phyloP scores from a whole-genome alignment of 2,113 vertebrate species.

The Hemicordylus capensis region DNA sequence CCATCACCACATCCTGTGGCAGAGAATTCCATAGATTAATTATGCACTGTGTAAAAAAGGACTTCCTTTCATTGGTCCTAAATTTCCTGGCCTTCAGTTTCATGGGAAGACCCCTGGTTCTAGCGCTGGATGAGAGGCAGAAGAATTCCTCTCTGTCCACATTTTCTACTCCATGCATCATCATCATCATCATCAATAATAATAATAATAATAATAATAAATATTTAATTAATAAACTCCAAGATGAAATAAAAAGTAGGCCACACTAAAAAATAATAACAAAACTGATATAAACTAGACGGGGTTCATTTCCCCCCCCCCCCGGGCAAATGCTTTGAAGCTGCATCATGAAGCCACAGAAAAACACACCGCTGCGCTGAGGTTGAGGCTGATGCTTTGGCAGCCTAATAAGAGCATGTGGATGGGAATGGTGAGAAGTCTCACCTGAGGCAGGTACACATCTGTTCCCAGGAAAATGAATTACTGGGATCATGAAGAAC shows the following conservation, averaged over 20 bases:
- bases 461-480: conserved; percentile 46
- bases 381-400: conserved; percentile 17
- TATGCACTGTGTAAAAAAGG: no score
- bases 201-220: no score
- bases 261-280: neutral
- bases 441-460: conserved; percentile 37
- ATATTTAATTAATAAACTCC: neutral
- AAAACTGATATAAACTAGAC: neutral
- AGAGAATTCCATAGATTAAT: no score
- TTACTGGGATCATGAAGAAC: conserved; percentile 26
- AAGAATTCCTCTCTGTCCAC: no score
- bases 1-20: no score
- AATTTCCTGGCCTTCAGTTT: no score
- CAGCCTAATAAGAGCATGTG: conserved; percentile 14
- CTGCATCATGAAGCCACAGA: neutral
- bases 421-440: neutral
- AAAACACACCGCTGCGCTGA: neutral
- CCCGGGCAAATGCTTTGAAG: neutral
- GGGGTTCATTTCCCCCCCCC: no score
- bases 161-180: no score
- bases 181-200: no score
- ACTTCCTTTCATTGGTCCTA: no score
- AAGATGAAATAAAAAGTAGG: neutral
- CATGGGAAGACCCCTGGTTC: no score
- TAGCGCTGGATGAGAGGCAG: no score